phyloP scores from a whole-genome alignment of 2,888 invertebrate species.

The Drosophila cognata region DNA sequence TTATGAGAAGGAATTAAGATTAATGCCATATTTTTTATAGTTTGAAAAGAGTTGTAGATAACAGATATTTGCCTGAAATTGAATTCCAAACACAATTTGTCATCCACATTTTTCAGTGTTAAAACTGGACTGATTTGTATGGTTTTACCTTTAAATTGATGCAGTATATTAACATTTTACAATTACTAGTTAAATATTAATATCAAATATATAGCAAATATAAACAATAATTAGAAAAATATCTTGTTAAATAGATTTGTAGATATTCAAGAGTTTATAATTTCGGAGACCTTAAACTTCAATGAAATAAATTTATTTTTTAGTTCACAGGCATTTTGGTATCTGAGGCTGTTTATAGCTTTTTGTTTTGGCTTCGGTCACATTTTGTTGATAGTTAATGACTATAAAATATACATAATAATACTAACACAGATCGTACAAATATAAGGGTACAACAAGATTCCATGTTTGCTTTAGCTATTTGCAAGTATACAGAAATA shows the following conservation, averaged over 20 bases:
- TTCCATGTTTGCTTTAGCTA: conserved; percentile 6
- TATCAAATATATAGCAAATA: neutral
- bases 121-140: neutral
- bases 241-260: neutral
- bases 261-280: neutral
- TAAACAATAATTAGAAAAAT: neutral
- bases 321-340: neutral
- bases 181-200: neutral
- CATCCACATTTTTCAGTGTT: neutral
- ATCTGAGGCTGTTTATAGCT: neutral
- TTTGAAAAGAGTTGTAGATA: neutral
- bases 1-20: neutral
- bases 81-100: too few relatives aligned
- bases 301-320: neutral
- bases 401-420: neutral
- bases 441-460: conserved; percentile 1
- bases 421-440: neutral
- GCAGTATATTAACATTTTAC: neutral
- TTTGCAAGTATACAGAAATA: conserved; percentile 11
- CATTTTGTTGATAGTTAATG: conserved; percentile 2
- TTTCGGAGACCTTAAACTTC: neutral
- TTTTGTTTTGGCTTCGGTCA: neutral
- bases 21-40: neutral
- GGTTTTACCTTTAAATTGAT: neutral
- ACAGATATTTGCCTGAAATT: neutral